Evolutionary conservation across 2,888 invertebrate species (phyloP), one percentile per base, ranked within the genome.

Genomic region (Galeruca laticollis): DNA sequence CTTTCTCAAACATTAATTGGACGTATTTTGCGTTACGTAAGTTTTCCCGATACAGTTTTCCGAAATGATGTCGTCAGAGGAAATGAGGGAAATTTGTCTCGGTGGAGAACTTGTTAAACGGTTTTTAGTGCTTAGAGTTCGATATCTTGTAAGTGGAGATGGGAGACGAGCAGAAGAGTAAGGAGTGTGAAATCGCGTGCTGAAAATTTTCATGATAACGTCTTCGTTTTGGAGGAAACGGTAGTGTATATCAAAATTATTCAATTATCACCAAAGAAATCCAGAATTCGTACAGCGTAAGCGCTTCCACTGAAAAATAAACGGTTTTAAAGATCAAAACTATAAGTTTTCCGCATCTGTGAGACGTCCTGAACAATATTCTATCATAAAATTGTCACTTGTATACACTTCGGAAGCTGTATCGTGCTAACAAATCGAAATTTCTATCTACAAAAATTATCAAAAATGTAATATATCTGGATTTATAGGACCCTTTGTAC

Each of bases 281-380:
- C 98, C 79, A 96, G 86, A 63, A 98, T 86, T 78, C 93, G 92
- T 56, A 97, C 90, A 56, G 92, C 91, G 81, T 92, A 92, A 80
- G 91, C 92, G 78, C 96, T 94, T 5, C 95, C 96, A 81, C 97
- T 97, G 84, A 68, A 89, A 89, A 63, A 11, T 63, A 31, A 11
- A 21, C 9, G 20, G 15, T 13, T 21, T 20, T 66, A 10, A n/a
- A 40, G 5, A 21, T 31, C 1, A n/a, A n/a, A n/a, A n/a, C n/a
- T n/a, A n/a, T n/a, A n/a, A n/a, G n/a, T n/a, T n/a, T n/a, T n/a
- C n/a, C n/a, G n/a, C n/a, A n/a, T n/a, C n/a, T n/a, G n/a, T n/a
- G n/a, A n/a, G n/a, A n/a, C n/a, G n/a, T n/a, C n/a, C n/a, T n/a
- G n/a, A n/a, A n/a, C n/a, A n/a, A n/a, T n/a, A n/a, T n/a, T n/a